These are phyloP conservation scores for Caenorhabditis sp. DNA, from an alignment of 2,888 invertebrate genomes.

Conservation along the genomic window DNA sequence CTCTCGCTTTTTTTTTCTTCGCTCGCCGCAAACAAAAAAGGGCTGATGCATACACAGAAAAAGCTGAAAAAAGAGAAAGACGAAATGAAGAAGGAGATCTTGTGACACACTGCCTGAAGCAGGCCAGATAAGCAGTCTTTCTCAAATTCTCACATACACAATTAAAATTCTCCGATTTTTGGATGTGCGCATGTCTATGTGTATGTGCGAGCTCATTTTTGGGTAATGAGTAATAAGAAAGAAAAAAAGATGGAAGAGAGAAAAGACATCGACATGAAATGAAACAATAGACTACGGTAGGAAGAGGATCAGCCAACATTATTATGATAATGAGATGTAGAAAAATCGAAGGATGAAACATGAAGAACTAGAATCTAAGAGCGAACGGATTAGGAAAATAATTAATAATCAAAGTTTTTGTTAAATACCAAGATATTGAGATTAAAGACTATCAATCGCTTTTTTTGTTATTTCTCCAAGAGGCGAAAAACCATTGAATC, in stretches of 20 bases:
- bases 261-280: no score
- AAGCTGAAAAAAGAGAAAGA: neutral
- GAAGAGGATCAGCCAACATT: no score
- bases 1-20: neutral
- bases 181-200: neutral
- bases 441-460: no score
- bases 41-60: neutral
- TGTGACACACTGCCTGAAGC: conserved; percentile 3
- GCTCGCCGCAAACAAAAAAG: neutral
- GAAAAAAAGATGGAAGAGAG: neutral
- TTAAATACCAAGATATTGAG: neutral
- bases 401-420: conserved; percentile 1
- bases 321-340: no score
- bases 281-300: no score
- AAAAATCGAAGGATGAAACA: no score
- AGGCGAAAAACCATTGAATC: no score
- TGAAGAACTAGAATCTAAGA: no score
- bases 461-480: no score
- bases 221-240: neutral
- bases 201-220: neutral
- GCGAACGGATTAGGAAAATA: neutral
- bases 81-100: conserved; percentile 2
- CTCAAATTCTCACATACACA: neutral
- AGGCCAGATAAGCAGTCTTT: conserved; percentile 2
- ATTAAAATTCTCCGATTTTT: neutral